Percentiles rank a stretch among this genome's conserved stretches.
These are phyloP conservation scores for Acanthopleura granulata DNA, from an alignment of 2,888 invertebrate species.

Conservation along the genomic window DNA sequence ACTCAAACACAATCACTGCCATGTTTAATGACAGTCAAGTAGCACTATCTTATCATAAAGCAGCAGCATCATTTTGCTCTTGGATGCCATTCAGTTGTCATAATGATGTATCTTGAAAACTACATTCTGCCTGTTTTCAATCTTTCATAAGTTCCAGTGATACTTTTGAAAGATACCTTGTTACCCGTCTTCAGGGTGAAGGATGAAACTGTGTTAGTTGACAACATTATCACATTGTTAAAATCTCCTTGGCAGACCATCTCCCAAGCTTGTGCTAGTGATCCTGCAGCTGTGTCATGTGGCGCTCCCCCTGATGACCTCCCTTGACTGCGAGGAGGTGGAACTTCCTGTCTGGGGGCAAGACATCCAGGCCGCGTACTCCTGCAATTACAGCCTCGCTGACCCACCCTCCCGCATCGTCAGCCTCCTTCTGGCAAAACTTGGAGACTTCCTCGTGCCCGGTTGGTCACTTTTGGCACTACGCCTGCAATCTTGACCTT, in stretches of 20 bases:
- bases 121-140: too few species aligned
- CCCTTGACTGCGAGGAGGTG: constrained; percentile 64
- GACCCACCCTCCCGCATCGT: constrained; percentile 67
- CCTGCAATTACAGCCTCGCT: constrained; percentile 49
- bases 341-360: constrained; percentile 65
- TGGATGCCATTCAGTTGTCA: too few species aligned
- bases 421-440: constrained; percentile 66
- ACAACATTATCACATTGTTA: neutral
- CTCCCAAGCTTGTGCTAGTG: constrained; percentile 67
- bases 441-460: constrained; percentile 69
- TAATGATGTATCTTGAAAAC: too few species aligned
- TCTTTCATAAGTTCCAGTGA: too few species aligned
- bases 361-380: constrained; percentile 37
- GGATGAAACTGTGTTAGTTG: too few species aligned
- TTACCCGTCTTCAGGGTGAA: too few species aligned
- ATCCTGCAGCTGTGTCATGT: constrained; percentile 68
- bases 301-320: constrained; percentile 66
- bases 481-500: too few species aligned
- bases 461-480: constrained; percentile 40
- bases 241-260: constrained; percentile 57
- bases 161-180: too few species aligned
- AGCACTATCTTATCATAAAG: too few species aligned
- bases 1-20: too few species aligned
- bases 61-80: too few species aligned
- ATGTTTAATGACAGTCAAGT: too few species aligned